Evolutionary conservation across 2,888 invertebrate species (phyloP), one percentile per base, ranked within the genome.

Genomic region (Protodeltote pygarga): DNA sequence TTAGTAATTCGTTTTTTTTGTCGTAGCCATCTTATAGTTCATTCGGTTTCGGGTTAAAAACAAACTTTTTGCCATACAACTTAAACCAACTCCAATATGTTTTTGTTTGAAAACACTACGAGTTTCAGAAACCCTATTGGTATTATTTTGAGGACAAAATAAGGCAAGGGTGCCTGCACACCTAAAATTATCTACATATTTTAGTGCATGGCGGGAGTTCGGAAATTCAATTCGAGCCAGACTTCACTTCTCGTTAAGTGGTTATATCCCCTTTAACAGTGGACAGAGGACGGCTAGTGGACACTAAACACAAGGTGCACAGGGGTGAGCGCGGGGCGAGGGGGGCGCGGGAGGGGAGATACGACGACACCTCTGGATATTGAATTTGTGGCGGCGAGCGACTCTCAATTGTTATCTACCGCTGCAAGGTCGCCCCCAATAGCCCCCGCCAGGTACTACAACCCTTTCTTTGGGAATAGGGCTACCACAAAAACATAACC

Each of bases 221-320:
- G 67, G 65, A 87, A 90, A 91, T 89, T 89, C 82, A 87, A 89
- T 90, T 89, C 75, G 74, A 80, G 83, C 82, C 85, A 85, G 89
- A 87, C 85, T 88, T 87, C 81, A 82, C 79, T 83, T 77, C 80
- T 81, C 87, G 91, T 87, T 90, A 89, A 91, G 91, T 91, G 91
- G 89, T 88, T 86, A 88, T 87, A 89, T 85, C 85, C 87, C 83
- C 82, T 80, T 75, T 73, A 78, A 79, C 79, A 75, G 79, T 72
- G 79, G 77, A 77, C 81, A 72, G 79, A 74, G 86, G 77, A 73
- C 71, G 75, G 75, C 73, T 65, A 79, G 78, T 79, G 85, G 85
- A 82, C 88, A 82, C 83, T 84, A 82, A 85, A 85, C 83, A 79
- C 82, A 77, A 83, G 85, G 83, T 78, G 81, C 71, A 57, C 64